Evolutionary conservation across 2,113 vertebrate genomes (phyloP).

Genomic region (Harpagus bidentatus): DNA sequence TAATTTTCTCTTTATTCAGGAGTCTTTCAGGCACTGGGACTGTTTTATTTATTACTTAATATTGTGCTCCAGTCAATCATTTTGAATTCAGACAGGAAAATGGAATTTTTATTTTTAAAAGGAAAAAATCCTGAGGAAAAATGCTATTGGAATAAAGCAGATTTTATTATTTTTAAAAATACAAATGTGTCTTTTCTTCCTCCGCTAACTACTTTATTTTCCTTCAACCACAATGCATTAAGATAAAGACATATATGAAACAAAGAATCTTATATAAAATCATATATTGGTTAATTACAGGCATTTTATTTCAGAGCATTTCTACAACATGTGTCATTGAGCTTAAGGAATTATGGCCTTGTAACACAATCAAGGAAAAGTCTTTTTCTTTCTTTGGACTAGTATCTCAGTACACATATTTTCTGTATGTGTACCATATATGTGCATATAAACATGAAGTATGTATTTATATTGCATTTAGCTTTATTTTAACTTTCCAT

Average conservation of each 20-base stretch:
- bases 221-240: slow-evolving; percentile 20
- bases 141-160: slow-evolving; percentile 51
- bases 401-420: neutral
- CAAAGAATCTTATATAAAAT: neutral
- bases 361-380: slow-evolving; percentile 15
- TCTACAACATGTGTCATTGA: neutral
- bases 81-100: slow-evolving; percentile 77
- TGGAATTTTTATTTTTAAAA: slow-evolving; percentile 72
- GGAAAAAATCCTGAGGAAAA: slow-evolving; percentile 63
- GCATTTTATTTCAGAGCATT: neutral
- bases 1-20: slow-evolving; percentile 81
- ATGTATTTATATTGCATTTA: neutral
- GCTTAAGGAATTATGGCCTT: slow-evolving; percentile 28
- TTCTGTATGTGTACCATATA: neutral
- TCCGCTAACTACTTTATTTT: neutral
- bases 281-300: slow-evolving; percentile 31
- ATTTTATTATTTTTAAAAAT: slow-evolving; percentile 58
- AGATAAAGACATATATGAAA: slow-evolving; percentile 26
- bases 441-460: neutral
- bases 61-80: slow-evolving; percentile 77
- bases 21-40: slow-evolving; percentile 73
- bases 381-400: neutral
- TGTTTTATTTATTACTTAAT: slow-evolving; percentile 81
- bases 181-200: slow-evolving; percentile 24
- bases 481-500: neutral